Percentiles rank a stretch among this genome's conserved stretches.
These are phyloP conservation scores for Polietes domitor DNA, from an alignment of 2,888 invertebrate species.

Conservation along the genomic window DNA sequence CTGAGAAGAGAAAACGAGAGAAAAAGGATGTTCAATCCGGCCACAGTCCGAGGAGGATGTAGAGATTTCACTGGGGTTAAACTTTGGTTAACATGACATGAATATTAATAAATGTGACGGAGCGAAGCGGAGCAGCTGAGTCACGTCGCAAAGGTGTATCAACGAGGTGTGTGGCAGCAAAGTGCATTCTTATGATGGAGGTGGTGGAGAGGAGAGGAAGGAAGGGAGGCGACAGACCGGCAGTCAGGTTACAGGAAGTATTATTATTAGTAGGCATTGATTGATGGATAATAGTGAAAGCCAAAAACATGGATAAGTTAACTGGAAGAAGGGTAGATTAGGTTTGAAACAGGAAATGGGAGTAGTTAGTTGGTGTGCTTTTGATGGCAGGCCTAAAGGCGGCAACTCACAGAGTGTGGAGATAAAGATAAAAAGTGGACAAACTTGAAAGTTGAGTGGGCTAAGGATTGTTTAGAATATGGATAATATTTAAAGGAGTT, in stretches of 20 bases:
- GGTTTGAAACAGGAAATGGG: not conserved
- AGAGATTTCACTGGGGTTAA: constrained; percentile 20
- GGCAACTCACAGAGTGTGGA: too few relatives aligned
- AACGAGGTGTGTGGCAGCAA: too few relatives aligned
- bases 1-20: not conserved
- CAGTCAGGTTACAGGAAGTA: too few relatives aligned
- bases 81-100: constrained; percentile 29
- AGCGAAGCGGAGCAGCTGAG: not conserved
- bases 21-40: not conserved
- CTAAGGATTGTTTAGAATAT: too few relatives aligned
- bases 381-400: too few relatives aligned
- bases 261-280: not conserved
- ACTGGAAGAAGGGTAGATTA: not conserved
- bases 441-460: too few relatives aligned
- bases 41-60: not conserved
- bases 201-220: too few relatives aligned
- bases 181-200: too few relatives aligned
- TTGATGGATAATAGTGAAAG: not conserved
- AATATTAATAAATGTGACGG: constrained; percentile 35
- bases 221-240: too few relatives aligned
- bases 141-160: not conserved
- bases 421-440: too few relatives aligned
- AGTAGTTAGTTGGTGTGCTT: not conserved
- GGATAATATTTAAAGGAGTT: too few relatives aligned
- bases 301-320: not conserved